Conservation (phyloP, 2,888 invertebrate genomes). For the Monochamus alternatus region DNA sequence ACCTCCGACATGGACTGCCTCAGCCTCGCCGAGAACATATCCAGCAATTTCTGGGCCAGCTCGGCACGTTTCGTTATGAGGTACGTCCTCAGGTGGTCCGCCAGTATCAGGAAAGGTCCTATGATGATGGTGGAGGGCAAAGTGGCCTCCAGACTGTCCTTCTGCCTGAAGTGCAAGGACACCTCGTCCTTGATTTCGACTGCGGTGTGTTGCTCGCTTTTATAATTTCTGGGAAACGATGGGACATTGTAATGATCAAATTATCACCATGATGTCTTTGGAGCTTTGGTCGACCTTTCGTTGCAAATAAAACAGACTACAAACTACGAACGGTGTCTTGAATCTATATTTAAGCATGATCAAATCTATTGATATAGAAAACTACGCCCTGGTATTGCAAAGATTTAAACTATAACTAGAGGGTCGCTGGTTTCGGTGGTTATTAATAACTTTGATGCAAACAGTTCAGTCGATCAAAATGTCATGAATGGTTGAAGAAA, state of each 20-base stretch:
- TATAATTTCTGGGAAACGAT: slow-evolving; percentile 69
- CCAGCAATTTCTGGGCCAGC: slow-evolving; percentile 79
- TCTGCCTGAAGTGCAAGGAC: slow-evolving; percentile 78
- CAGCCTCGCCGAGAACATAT: slow-evolving; percentile 82
- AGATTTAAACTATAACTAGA: no score
- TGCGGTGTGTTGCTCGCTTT: slow-evolving; percentile 78
- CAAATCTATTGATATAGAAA: no score
- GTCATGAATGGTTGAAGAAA: no score
- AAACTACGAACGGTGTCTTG: no score
- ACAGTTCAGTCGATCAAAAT: no score
- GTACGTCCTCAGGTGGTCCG: slow-evolving; percentile 78
- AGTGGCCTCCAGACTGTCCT: slow-evolving; percentile 77
- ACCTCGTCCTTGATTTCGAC: slow-evolving; percentile 83
- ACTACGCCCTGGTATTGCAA: no score
- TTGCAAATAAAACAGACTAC: no score
- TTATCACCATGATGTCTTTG: no score
- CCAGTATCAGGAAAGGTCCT: slow-evolving; percentile 83
- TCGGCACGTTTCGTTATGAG: slow-evolving; percentile 82
- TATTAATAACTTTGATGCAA: no score
- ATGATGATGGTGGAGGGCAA: slow-evolving; percentile 83
- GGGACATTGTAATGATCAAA: no score
- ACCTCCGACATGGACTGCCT: slow-evolving; percentile 76
- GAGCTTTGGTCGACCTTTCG: no score
- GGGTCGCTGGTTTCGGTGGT: no score
- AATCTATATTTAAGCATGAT: not conserved